These are phyloP conservation scores for Numida meleagris DNA, from an alignment of 2,113 vertebrate species.

Conservation along the genomic window DNA sequence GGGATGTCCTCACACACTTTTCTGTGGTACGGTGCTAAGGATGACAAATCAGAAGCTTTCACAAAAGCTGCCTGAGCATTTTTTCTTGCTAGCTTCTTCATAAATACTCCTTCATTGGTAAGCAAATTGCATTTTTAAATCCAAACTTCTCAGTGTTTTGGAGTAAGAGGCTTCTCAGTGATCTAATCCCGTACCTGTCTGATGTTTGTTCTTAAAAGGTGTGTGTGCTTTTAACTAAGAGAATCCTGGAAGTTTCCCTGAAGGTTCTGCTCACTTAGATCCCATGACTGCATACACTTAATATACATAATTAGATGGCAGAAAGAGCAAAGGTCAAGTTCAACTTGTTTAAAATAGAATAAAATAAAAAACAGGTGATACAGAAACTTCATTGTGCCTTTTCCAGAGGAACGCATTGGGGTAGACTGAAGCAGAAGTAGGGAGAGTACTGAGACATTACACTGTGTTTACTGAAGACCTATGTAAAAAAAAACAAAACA, in stretches of 20 bases:
- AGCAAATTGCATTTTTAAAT: neutral
- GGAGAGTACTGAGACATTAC: neutral
- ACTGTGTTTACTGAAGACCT: neutral
- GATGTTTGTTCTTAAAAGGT: neutral
- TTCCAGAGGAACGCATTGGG: neutral
- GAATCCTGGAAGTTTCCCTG: neutral
- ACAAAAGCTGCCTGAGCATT: neutral
- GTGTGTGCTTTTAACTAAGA: neutral
- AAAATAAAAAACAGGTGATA: neutral
- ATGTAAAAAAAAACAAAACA: neutral
- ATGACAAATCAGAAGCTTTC: neutral
- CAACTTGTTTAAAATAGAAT: neutral
- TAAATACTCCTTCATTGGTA: neutral
- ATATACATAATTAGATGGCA: neutral
- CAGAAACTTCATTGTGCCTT: neutral
- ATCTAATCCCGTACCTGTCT: neutral
- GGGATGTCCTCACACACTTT: neutral
- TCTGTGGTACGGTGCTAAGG: neutral
- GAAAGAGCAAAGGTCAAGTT: neutral
- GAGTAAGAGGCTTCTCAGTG: neutral
- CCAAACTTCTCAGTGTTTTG: neutral
- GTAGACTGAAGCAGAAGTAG: neutral
- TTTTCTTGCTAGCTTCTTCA: neutral
- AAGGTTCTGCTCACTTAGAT: neutral
- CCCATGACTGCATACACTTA: neutral